Conservation (phyloP, 2,113 vertebrate species). For the Eptesicus fuscus region DNA sequence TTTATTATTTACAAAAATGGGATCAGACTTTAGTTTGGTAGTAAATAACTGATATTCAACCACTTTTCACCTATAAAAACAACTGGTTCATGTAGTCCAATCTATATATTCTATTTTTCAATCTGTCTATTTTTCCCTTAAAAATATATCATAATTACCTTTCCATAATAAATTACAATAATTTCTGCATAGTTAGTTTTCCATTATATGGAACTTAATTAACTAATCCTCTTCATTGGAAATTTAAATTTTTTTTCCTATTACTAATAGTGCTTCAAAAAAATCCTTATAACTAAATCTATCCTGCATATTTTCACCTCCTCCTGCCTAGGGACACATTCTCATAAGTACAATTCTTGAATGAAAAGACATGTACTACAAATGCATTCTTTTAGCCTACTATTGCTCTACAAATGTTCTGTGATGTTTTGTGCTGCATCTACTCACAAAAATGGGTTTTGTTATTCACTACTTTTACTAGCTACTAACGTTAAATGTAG, state of each 20-base stretch:
- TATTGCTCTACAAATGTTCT: neutral
- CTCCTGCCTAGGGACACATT: neutral
- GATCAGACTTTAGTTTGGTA: neutral
- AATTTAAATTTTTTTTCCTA: constrained; percentile 10
- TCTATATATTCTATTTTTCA: neutral
- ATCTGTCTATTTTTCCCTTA: neutral
- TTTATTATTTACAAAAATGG: neutral
- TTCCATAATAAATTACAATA: neutral
- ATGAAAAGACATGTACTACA: neutral
- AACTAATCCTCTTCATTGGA: neutral
- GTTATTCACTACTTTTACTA: neutral
- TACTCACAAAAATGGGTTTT: neutral
- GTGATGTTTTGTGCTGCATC: neutral
- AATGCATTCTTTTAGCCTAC: neutral
- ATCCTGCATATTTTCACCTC: neutral
- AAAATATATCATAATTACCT: neutral
- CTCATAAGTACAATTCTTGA: neutral
- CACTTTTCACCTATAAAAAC: neutral
- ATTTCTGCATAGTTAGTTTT: neutral
- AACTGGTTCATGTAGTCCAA: neutral
- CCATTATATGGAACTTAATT: neutral
- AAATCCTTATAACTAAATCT: neutral
- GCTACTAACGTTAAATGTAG: neutral
- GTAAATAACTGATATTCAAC: neutral
- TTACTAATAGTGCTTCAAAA: neutral